Evolutionary conservation across 2,888 invertebrate genomes (phyloP), one percentile per base, ranked within the genome.

Genomic region (Podotricha telesiphe): DNA sequence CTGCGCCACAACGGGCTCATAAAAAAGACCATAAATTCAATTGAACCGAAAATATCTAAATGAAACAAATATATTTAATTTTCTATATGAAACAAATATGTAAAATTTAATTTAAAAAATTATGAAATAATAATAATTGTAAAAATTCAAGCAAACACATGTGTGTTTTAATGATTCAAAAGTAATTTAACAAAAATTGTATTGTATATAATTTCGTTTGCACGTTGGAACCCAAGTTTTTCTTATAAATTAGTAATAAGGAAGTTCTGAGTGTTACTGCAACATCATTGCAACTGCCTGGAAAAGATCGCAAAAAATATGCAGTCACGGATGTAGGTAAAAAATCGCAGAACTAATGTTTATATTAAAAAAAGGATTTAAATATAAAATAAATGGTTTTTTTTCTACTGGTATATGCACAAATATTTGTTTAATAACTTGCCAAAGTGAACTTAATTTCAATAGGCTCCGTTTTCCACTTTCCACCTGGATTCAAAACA

Each of bases 271-370:
- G 47, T 56, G 45, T 66, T 56, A 40, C 20, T 58, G 22, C 42
- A 58, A 51, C 42, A 53, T 51, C 28, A 58, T 64, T 58, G n/a
- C n/a, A n/a, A n/a, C n/a, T n/a, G 48, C 65, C 20, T 40, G 58
- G 51, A 65, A 58, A 45, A 40, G 20, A 51, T 68, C 42, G 42
- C 64, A 65, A 69, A 65, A 65, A 65, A 37, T 45, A 42, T 15
- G 2, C 53, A 45, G 51, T 65, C 69, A 62, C 69, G 66, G 69
- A 51, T 65, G 45, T 62, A 50, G 42, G 50, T 66, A 64, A 51
- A 58, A 45, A 22, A 64, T 58, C 37, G 34, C 55, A 55, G 5
- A 11, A n/a, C n/a, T 45, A 11, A n/a, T 20, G n/a, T 58, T 42
- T 58, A 20, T 19, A 10, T 28, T 28, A 28, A 45, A 37, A 10